phyloP scores from a whole-genome alignment of 2,888 invertebrate genomes.

The Uloborus plumipes region DNA sequence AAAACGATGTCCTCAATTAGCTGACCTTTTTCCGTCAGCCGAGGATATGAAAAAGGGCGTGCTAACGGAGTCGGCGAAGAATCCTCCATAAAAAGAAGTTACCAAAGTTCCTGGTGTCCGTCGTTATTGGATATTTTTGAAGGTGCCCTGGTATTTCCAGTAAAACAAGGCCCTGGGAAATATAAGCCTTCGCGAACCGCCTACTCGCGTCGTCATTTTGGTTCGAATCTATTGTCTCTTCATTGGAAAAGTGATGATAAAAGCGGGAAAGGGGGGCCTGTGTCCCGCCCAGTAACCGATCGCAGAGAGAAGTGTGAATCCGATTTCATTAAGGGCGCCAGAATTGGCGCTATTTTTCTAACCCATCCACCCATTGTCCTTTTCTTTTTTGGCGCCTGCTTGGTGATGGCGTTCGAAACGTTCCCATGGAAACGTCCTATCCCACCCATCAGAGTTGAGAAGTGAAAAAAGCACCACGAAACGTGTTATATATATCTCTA shows the following conservation, averaged over 20 bases:
- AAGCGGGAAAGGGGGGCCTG: constrained; percentile 13
- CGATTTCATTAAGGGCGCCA: constrained; percentile 57
- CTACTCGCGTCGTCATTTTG: background rate
- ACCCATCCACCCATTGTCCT: background rate
- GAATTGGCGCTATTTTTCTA: constrained; percentile 41
- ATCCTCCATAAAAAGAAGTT: constrained; percentile 10
- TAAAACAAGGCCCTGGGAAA: constrained; percentile 8
- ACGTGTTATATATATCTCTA: background rate
- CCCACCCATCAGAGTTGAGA: constrained; percentile 19
- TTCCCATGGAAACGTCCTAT: constrained; percentile 38
- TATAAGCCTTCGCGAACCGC: constrained; percentile 6
- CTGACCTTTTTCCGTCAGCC: background rate
- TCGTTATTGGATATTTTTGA: constrained; percentile 21
- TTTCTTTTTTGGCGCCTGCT: constrained; percentile 37
- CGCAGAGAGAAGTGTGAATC: constrained; percentile 47
- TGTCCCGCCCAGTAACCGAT: constrained; percentile 51
- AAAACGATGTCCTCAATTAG: background rate
- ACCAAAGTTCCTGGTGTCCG: background rate
- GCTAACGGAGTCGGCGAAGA: background rate
- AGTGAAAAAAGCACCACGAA: constrained; percentile 12
- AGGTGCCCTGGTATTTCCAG: constrained; percentile 21
- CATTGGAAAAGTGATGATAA: constrained; percentile 18
- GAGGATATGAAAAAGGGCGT: constrained; percentile 16
- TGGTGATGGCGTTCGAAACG: constrained; percentile 43
- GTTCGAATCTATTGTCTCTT: constrained; percentile 42